Conservation (phyloP, 2,888 invertebrate genomes). For the Proisotoma minuta region DNA sequence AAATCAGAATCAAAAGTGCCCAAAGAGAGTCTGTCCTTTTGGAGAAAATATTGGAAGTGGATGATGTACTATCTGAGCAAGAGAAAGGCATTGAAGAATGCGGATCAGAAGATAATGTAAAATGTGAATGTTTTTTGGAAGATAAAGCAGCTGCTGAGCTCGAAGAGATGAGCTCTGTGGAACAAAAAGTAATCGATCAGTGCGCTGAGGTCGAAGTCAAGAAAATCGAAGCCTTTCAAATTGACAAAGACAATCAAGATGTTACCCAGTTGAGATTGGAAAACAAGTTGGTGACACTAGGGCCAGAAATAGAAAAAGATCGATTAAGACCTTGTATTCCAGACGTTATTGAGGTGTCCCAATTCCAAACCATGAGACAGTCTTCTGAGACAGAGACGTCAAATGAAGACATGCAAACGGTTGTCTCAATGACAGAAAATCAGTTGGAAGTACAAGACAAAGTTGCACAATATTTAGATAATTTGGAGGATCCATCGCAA, state of each 20-base stretch:
- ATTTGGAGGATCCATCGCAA: constrained; percentile 1
- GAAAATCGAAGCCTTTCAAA: background rate
- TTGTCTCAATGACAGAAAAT: background rate
- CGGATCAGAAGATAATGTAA: constrained; percentile 16
- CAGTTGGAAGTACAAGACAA: background rate
- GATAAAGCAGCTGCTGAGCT: background rate
- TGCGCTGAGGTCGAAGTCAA: constrained; percentile 14
- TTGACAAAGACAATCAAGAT: background rate
- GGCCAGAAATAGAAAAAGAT: background rate
- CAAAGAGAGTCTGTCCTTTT: background rate
- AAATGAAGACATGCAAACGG: background rate
- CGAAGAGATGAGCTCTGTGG: background rate
- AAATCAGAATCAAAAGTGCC: background rate
- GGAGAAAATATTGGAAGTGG: constrained; percentile 5
- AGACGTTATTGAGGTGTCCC: constrained; percentile 6
- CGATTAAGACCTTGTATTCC: constrained; percentile 11
- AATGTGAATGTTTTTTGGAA: constrained; percentile 34
- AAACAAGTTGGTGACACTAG: background rate
- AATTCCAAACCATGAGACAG: background rate
- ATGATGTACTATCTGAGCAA: background rate
- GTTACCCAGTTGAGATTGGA: background rate
- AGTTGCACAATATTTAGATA: constrained; percentile 18
- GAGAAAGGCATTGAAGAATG: background rate
- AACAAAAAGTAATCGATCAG: constrained; percentile 15
- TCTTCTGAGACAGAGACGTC: background rate